These are phyloP conservation scores for Calcarius lapponicus DNA, from an alignment of 2,797 vertebrate species.

Conservation along the genomic window DNA sequence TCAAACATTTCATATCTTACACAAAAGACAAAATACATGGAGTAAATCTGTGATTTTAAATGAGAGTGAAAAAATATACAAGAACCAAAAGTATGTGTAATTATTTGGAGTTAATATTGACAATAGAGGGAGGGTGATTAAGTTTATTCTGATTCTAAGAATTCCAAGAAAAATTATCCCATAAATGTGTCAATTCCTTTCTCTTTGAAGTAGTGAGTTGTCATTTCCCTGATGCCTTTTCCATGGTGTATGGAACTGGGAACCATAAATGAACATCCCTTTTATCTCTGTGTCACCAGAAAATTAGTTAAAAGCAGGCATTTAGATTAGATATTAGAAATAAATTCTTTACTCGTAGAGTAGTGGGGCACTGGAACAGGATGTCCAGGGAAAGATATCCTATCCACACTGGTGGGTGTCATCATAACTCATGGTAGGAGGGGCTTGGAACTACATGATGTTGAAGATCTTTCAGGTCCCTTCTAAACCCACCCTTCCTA, in stretches of 20 bases:
- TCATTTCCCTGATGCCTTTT: neutral
- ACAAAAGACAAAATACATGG: neutral
- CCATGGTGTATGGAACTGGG: neutral
- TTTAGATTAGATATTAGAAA: neutral
- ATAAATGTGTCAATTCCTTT: neutral
- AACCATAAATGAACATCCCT: neutral
- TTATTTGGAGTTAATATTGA: neutral
- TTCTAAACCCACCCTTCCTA: neutral
- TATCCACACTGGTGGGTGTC: no score
- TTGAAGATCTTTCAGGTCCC: neutral
- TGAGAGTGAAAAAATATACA: neutral
- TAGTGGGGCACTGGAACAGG: neutral
- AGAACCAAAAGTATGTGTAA: neutral
- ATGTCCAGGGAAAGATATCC: neutral
- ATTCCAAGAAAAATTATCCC: neutral
- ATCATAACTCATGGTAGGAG: fast-evolving
- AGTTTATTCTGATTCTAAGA: neutral
- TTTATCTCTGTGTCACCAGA: neutral
- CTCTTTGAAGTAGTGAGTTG: neutral
- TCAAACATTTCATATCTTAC: neutral
- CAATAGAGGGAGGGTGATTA: neutral
- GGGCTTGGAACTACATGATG: neutral
- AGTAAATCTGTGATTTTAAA: neutral
- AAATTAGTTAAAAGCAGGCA: neutral
- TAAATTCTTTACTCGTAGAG: neutral